Evolutionary conservation across 2,888 invertebrate genomes (phyloP).

Genomic region (Busseola fusca): DNA sequence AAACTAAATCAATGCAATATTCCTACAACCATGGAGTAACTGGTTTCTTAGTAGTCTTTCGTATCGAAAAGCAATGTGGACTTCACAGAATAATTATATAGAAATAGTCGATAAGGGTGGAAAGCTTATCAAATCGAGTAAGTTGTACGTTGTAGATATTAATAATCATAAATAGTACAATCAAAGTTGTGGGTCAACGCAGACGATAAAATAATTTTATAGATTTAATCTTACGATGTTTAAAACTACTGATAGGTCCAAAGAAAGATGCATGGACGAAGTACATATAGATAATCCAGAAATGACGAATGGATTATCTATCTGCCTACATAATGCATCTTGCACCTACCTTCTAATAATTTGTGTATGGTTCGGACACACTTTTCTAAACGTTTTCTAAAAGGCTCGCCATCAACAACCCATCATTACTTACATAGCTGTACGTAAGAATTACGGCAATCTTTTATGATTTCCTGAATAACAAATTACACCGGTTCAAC

Average conservation of each 20-base stretch:
- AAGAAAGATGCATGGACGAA: not conserved
- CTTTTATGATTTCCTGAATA: not conserved
- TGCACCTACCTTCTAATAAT: not conserved
- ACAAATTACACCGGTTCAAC: not conserved
- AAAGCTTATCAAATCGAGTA: slow-evolving; percentile 5
- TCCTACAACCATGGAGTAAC: slow-evolving; percentile 1
- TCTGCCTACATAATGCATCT: not conserved
- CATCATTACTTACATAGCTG: not conserved
- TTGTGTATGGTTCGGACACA: not conserved
- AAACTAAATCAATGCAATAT: not conserved
- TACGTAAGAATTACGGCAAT: not conserved
- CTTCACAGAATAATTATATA: slow-evolving; percentile 6
- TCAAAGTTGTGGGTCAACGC: not conserved
- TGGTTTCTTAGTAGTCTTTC: not conserved
- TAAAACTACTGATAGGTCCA: not conserved
- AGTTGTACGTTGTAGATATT: not conserved
- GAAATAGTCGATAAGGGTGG: slow-evolving; percentile 2
- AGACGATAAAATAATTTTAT: not conserved
- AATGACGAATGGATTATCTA: not conserved
- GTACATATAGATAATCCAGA: not conserved
- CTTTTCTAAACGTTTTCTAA: not conserved
- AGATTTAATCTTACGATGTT: not conserved
- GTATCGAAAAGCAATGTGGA: slow-evolving; percentile 1
- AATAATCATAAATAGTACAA: slow-evolving; percentile 5
- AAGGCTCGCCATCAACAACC: not conserved